phyloP scores from a whole-genome alignment of 2,113 vertebrate genomes.

The Spermophilus dauricus region DNA sequence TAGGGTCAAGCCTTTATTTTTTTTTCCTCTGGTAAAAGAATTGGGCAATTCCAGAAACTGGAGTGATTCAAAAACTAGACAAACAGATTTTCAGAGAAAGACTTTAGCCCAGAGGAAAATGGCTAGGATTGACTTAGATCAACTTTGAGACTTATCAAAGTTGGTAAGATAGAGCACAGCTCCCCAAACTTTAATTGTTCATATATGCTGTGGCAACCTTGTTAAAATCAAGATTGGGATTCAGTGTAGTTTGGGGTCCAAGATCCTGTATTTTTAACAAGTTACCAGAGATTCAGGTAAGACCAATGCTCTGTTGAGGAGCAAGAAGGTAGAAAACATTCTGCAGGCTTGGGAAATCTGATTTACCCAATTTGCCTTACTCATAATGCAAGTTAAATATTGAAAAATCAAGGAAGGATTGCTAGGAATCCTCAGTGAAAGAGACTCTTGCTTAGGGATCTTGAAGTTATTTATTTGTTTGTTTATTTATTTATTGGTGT shows the following conservation, averaged over 20 bases:
- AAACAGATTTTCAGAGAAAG: not conserved
- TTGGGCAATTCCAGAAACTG: not conserved
- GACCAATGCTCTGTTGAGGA: not conserved
- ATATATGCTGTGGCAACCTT: not conserved
- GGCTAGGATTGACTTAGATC: not conserved
- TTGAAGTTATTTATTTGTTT: not conserved
- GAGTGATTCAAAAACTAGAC: not conserved
- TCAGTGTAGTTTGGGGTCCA: not conserved
- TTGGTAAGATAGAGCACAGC: not conserved
- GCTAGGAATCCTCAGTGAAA: not conserved
- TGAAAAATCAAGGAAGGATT: not conserved
- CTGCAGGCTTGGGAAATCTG: not conserved
- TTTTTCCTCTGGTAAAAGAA: not conserved
- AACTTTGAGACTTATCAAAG: not conserved
- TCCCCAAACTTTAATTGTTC: not conserved
- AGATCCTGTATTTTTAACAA: not conserved
- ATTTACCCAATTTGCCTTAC: not conserved
- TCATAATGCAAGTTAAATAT: not conserved
- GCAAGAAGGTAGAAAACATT: not conserved
- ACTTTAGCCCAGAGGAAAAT: not conserved
- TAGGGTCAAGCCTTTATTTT: not conserved
- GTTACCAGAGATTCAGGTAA: not conserved
- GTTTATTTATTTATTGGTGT: not conserved
- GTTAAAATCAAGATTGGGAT: conserved; percentile 5
- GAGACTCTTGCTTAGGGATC: not conserved